A percentile compares a stretch with the other conserved stretches of the same genome.
phyloP scores from a whole-genome alignment of 2,113 vertebrate genomes.

The Kryptolebias marmoratus region DNA sequence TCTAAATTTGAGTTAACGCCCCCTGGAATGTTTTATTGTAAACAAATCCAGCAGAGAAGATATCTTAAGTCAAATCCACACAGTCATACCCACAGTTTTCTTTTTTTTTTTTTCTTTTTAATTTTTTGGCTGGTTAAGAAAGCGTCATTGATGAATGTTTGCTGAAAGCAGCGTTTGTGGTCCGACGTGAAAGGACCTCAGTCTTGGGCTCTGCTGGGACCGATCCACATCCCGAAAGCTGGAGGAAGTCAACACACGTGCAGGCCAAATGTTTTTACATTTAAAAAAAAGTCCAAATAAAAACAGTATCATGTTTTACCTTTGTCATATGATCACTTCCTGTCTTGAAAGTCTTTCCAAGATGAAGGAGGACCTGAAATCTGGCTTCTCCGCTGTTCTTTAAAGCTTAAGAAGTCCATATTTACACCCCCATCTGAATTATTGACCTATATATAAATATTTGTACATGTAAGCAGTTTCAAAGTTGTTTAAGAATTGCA shows the following conservation, averaged over 20 bases:
- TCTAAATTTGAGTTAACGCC: neutral
- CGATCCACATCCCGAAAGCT: conserved; percentile 8
- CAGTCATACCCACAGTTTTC: conserved; percentile 11
- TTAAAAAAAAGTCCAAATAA: too few relatives aligned
- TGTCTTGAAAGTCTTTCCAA: too few relatives aligned
- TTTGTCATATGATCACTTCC: too few relatives aligned
- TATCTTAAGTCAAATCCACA: neutral
- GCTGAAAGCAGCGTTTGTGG: conserved; percentile 68
- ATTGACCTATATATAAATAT: too few relatives aligned
- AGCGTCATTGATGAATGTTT: conserved; percentile 54
- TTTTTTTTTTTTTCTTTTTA: conserved; percentile 10
- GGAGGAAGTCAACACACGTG: neutral
- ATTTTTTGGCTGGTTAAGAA: conserved; percentile 48
- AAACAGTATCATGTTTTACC: too few relatives aligned
- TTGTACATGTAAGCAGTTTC: too few relatives aligned
- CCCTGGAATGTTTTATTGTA: neutral
- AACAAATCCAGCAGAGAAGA: neutral
- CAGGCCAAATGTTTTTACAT: neutral
- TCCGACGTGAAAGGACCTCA: conserved; percentile 50
- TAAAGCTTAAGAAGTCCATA: too few relatives aligned
- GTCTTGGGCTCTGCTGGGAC: conserved; percentile 20
- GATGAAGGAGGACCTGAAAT: too few relatives aligned
- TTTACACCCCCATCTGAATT: too few relatives aligned
- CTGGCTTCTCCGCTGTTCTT: too few relatives aligned
- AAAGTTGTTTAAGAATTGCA: too few relatives aligned